These are phyloP conservation scores for Urocynchramus pylzowi DNA, from an alignment of 2,113 vertebrate genomes.

Conservation along the genomic window DNA sequence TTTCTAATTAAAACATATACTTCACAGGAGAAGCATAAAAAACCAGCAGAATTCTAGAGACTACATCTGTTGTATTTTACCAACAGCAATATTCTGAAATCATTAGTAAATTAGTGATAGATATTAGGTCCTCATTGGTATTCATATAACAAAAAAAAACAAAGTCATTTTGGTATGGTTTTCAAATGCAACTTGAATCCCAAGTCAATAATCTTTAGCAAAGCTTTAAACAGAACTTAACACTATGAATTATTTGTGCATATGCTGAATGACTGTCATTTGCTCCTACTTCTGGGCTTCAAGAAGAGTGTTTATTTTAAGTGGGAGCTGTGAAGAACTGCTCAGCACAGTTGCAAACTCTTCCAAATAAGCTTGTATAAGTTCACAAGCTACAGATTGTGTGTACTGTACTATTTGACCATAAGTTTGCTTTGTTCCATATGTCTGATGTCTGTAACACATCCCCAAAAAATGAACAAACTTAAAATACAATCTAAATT, in stretches of 20 bases:
- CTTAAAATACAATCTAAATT: not conserved
- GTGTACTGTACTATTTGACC: not conserved
- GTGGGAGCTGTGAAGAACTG: constrained; percentile 49
- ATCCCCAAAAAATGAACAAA: not conserved
- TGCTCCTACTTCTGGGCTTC: constrained; percentile 20
- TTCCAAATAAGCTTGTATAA: constrained; percentile 1
- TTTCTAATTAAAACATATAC: not conserved
- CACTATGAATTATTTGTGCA: constrained; percentile 36
- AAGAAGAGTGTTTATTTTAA: constrained; percentile 21
- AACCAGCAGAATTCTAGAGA: not conserved
- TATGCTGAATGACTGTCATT: constrained; percentile 46
- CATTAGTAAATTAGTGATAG: not conserved
- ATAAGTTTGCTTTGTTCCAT: not conserved
- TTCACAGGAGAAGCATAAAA: not conserved
- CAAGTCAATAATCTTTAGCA: not conserved
- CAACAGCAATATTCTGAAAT: not conserved
- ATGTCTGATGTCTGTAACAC: not conserved
- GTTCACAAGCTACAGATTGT: constrained; percentile 39
- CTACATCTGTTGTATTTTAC: not conserved
- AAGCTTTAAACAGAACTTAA: constrained; percentile 35
- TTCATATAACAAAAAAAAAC: not conserved
- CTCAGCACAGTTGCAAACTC: constrained; percentile 6
- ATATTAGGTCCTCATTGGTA: not conserved
- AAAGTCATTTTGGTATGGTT: not conserved
- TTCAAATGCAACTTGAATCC: not conserved